These are phyloP conservation scores for Macrophya annulata DNA, from an alignment of 2,888 invertebrate genomes.

Conservation along the genomic window DNA sequence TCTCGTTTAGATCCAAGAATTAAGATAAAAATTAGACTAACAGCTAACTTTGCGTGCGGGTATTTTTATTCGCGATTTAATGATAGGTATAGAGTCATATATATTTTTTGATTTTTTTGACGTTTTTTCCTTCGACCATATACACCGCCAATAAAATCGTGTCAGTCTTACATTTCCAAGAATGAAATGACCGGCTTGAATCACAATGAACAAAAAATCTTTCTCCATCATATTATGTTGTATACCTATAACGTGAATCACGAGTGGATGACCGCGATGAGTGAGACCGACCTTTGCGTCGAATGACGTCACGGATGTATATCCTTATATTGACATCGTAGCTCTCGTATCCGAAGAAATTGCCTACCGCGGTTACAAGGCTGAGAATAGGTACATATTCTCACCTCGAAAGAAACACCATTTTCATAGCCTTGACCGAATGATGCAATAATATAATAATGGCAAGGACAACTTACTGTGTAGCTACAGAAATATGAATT, in stretches of 20 bases:
- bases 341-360: slow-evolving; percentile 26
- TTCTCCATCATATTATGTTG: not conserved
- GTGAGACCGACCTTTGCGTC: slow-evolving; percentile 38
- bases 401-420: slow-evolving; percentile 1
- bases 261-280: slow-evolving; percentile 49
- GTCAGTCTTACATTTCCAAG: slow-evolving; percentile 1
- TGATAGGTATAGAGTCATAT: not conserved
- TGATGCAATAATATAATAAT: slow-evolving; percentile 28
- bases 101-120: not conserved
- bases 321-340: slow-evolving; percentile 48
- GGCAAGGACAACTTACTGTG: not conserved
- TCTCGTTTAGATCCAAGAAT: not conserved
- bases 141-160: not conserved
- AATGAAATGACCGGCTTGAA: slow-evolving; percentile 39
- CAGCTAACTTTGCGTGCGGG: not conserved
- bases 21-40: slow-evolving; percentile 4
- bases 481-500: not conserved
- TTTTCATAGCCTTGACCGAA: slow-evolving; percentile 20
- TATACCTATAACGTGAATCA: slow-evolving; percentile 45
- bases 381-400: not conserved
- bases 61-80: slow-evolving; percentile 42
- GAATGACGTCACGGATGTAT: slow-evolving; percentile 59
- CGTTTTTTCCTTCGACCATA: not conserved
- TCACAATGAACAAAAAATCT: slow-evolving; percentile 22
- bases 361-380: not conserved